Evolutionary conservation across 2,797 vertebrate genomes (phyloP).

Genomic region (Hemitrygon akajei): DNA sequence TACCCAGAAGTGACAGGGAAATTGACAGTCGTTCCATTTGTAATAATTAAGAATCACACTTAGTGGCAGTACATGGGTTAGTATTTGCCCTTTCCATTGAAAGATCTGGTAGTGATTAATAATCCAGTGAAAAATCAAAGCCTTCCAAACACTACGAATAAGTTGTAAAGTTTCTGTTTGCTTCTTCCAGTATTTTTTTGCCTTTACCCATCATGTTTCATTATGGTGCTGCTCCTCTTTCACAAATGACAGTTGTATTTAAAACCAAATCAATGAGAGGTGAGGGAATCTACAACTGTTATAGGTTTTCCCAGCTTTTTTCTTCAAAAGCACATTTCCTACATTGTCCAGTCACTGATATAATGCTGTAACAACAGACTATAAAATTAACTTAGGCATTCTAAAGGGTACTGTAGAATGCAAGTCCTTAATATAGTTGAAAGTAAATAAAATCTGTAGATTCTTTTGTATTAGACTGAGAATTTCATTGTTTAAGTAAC

Average conservation of each 20-base stretch:
- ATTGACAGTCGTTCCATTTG: too few relatives aligned
- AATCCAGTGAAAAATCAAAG: too few relatives aligned
- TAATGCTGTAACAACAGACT: too few relatives aligned
- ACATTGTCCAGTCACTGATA: too few relatives aligned
- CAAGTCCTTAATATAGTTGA: not conserved
- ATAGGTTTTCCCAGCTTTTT: not conserved
- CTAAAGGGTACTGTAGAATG: too few relatives aligned
- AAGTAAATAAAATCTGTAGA: not conserved
- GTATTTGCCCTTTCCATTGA: too few relatives aligned
- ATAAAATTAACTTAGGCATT: too few relatives aligned
- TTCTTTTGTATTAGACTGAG: not conserved
- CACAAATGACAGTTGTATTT: not conserved
- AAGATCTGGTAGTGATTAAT: too few relatives aligned
- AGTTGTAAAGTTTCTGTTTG: not conserved
- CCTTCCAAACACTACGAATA: too few relatives aligned
- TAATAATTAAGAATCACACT: too few relatives aligned
- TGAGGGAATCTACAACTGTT: not conserved
- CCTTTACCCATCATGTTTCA: not conserved
- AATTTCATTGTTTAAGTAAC: not conserved
- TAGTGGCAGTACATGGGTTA: too few relatives aligned
- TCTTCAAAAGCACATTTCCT: not conserved
- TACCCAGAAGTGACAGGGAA: too few relatives aligned
- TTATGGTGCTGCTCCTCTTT: not conserved
- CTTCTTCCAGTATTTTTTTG: not conserved
- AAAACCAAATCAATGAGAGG: not conserved